Evolutionary conservation across 2,797 vertebrate species (phyloP).

Genomic region (Sebastes flavidus): DNA sequence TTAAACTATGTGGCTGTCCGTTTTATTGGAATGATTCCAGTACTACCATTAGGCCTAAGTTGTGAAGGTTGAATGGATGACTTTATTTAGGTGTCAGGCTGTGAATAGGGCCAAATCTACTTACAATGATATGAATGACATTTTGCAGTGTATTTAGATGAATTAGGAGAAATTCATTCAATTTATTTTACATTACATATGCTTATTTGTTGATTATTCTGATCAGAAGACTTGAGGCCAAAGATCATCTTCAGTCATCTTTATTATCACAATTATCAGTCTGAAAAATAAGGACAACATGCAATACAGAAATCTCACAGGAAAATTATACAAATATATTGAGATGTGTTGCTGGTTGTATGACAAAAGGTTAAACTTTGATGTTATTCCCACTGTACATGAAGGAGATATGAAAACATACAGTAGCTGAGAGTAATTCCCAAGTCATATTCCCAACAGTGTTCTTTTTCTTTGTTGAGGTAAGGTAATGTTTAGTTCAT

Average conservation of each 20-base stretch:
- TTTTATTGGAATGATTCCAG: constrained; percentile 17
- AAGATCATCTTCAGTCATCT: constrained; percentile 53
- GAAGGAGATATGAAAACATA: constrained; percentile 67
- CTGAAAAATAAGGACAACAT: constrained; percentile 67
- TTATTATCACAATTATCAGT: constrained; percentile 71
- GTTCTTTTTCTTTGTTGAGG: constrained; percentile 70
- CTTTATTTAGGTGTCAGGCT: background rate
- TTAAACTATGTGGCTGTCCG: background rate
- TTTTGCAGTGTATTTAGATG: background rate
- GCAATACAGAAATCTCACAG: constrained; percentile 58
- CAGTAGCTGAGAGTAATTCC: constrained; percentile 59
- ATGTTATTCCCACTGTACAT: constrained; percentile 66
- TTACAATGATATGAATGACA: background rate
- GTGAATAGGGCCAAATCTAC: background rate
- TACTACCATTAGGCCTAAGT: background rate
- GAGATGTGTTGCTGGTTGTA: constrained; percentile 68
- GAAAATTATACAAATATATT: constrained; percentile 78
- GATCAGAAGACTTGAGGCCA: constrained; percentile 14
- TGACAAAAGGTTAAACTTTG: constrained; percentile 61
- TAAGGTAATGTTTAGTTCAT: constrained; percentile 72
- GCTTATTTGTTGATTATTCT: constrained; percentile 7
- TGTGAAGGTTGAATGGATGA: constrained; percentile 12
- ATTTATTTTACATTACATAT: background rate
- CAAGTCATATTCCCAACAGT: constrained; percentile 54
- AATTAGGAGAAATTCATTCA: background rate